Conservation (phyloP, 1,140 invertebrate species). For the Lasioglossum albipes region DNA sequence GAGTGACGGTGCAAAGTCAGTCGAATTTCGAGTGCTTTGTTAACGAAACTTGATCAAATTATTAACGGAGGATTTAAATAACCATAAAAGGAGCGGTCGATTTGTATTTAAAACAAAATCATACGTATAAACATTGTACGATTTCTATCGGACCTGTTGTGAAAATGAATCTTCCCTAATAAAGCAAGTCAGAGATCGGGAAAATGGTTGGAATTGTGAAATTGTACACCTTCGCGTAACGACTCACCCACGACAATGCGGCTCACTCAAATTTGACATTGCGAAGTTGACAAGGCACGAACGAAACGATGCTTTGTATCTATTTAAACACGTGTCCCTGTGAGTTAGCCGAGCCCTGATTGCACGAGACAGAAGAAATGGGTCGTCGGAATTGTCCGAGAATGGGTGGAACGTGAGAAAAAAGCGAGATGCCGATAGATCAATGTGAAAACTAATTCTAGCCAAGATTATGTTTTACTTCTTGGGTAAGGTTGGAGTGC, state of each 20-base stretch:
- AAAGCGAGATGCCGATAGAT: constrained; percentile 15
- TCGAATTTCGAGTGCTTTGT: no score
- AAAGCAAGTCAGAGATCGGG: background rate
- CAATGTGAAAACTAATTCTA: constrained; percentile 33
- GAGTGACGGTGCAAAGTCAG: no score
- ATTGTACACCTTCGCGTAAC: background rate
- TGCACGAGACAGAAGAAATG: no score
- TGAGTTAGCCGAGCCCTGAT: background rate
- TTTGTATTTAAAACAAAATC: no score
- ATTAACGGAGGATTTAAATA: no score
- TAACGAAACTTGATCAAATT: no score
- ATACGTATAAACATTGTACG: no score
- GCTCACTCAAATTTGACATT: background rate
- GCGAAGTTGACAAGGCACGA: background rate
- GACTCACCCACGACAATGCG: background rate
- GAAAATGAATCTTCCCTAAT: no score
- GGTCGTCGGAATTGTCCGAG: no score
- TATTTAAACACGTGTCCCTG: background rate
- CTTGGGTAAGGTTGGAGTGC: constrained; percentile 25
- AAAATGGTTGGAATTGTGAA: background rate
- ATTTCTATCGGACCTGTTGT: no score
- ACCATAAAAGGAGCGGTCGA: no score
- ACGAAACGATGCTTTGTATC: no score
- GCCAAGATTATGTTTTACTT: constrained; percentile 39
- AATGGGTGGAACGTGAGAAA: background rate